Percentiles rank a stretch among this genome's conserved stretches.
phyloP scores from a whole-genome alignment of 2,888 invertebrate species.

The Neoscelio sp. region DNA sequence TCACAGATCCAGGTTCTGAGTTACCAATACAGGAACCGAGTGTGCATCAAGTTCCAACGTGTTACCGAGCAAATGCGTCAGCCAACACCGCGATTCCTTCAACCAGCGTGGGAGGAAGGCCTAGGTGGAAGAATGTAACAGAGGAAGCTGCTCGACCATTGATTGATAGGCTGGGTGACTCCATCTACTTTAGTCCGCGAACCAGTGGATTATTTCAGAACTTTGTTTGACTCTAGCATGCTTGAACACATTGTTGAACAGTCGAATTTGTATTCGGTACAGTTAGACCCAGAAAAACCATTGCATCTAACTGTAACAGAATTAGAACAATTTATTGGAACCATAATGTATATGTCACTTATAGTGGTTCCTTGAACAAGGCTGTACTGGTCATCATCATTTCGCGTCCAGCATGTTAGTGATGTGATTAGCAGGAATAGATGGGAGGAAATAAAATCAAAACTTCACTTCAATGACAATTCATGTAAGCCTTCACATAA shows the following conservation, averaged over 20 bases:
- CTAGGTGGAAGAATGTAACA: no score
- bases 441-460: conserved; percentile 18
- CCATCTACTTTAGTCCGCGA: no score
- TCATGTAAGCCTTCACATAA: conserved; percentile 1
- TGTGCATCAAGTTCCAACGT: no score
- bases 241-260: conserved; percentile 35
- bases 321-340: conserved; percentile 43
- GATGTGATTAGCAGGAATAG: conserved; percentile 8
- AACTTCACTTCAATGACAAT: conserved; percentile 38
- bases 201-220: no score
- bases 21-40: no score
- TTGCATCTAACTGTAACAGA: conserved; percentile 38
- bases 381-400: conserved; percentile 15
- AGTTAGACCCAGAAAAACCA: conserved; percentile 11
- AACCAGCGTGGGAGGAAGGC: no score
- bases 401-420: conserved; percentile 4
- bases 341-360: conserved; percentile 26
- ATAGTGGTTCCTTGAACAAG: conserved; percentile 18
- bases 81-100: no score
- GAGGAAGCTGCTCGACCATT: no score
- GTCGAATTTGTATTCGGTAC: conserved; percentile 23
- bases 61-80: no score
- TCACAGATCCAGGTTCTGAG: no score
- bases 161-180: no score
- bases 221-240: no score